Evolutionary conservation across 2,113 vertebrate species (phyloP).

Genomic region (Laterallus jamaicensis): DNA sequence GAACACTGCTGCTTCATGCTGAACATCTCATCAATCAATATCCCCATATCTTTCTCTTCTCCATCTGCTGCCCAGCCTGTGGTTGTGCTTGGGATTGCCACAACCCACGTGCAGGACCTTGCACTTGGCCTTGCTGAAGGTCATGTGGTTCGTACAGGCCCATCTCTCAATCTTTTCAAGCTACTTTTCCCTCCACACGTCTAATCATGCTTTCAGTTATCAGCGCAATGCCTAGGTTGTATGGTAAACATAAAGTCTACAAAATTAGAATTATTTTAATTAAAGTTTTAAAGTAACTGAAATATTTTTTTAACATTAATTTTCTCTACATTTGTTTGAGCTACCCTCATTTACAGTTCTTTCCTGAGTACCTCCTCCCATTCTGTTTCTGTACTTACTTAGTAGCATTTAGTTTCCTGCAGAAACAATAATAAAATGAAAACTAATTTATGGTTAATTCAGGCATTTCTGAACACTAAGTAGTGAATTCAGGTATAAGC

Average conservation of each 20-base stretch:
- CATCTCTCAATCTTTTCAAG: background rate
- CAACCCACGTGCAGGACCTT: too few relatives aligned
- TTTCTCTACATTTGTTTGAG: background rate
- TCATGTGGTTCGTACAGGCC: too few relatives aligned
- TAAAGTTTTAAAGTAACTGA: background rate
- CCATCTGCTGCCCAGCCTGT: too few relatives aligned
- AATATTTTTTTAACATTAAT: background rate
- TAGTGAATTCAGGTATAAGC: background rate
- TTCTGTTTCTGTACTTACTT: background rate
- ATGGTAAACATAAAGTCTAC: background rate
- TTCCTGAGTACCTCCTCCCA: background rate
- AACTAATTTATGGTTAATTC: background rate
- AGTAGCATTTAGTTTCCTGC: background rate
- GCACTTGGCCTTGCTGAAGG: too few relatives aligned
- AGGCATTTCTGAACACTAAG: background rate
- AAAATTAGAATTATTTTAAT: background rate
- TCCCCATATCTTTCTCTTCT: too few relatives aligned
- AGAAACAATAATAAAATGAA: background rate
- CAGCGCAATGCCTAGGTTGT: background rate
- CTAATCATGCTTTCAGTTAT: background rate
- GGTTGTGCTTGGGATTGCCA: too few relatives aligned
- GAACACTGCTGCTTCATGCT: too few relatives aligned
- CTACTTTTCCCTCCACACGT: background rate
- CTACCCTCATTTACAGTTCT: background rate
- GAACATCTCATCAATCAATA: too few relatives aligned